phyloP scores from a whole-genome alignment of 2,113 vertebrate genomes.

The cattle (Bos taurus) region ARS-UCD2.0 NC_037350.1:12281001-12281500 shows the following conservation, averaged over 20 bases:
- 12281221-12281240: not conserved
- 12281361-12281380: not conserved
- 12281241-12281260: not conserved
- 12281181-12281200: not conserved
- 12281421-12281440: not conserved
- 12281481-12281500: not conserved
- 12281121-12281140: not conserved
- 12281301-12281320: not conserved
- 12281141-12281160: conserved; percentile 12
- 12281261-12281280: not conserved
- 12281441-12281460: not conserved
- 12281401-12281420: not conserved
- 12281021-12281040: conserved; percentile 25
- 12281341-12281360: not conserved
- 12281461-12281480: not conserved
- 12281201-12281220: not conserved
- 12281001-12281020: conserved; percentile 2
- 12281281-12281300: not conserved
- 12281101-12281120: not conserved
- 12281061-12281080: not conserved
- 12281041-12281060: not conserved
- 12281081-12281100: not conserved
- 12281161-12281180: not conserved
- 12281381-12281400: not conserved
- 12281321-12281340: not conserved